phyloP scores from a whole-genome alignment of 1,140 invertebrate genomes.

The Oppia nitens region DNA sequence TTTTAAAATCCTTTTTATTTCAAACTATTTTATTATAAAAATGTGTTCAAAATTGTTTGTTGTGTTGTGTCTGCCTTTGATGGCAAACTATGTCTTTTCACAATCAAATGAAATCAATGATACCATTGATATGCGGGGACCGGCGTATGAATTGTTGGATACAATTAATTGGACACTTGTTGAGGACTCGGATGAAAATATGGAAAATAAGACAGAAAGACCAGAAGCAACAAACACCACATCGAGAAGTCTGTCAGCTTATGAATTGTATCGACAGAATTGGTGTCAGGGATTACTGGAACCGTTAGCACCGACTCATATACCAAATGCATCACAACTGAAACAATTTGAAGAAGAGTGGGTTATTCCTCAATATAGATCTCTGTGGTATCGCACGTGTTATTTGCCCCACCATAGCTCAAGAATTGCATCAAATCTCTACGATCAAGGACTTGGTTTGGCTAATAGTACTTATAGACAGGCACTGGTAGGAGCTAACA shows the following conservation, averaged over 20 bases:
- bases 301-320: neutral
- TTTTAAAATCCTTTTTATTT: too few relatives aligned
- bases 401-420: neutral
- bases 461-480: neutral
- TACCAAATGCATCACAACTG: neutral
- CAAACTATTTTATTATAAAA: too few relatives aligned
- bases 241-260: neutral
- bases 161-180: too few relatives aligned
- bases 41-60: too few relatives aligned
- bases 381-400: neutral
- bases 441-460: neutral
- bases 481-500: neutral
- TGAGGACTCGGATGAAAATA: too few relatives aligned
- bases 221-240: too few relatives aligned
- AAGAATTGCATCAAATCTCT: neutral
- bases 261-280: neutral
- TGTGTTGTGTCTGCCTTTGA: too few relatives aligned
- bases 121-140: too few relatives aligned
- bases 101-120: too few relatives aligned
- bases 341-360: neutral
- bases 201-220: too few relatives aligned
- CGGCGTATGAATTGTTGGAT: too few relatives aligned
- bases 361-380: neutral
- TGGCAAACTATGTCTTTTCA: too few relatives aligned
- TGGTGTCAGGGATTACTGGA: neutral